A percentile compares a stretch with the other conserved stretches of the same genome.
phyloP scores from a whole-genome alignment of 2,888 invertebrate species.

The Dilophus febrilis region DNA sequence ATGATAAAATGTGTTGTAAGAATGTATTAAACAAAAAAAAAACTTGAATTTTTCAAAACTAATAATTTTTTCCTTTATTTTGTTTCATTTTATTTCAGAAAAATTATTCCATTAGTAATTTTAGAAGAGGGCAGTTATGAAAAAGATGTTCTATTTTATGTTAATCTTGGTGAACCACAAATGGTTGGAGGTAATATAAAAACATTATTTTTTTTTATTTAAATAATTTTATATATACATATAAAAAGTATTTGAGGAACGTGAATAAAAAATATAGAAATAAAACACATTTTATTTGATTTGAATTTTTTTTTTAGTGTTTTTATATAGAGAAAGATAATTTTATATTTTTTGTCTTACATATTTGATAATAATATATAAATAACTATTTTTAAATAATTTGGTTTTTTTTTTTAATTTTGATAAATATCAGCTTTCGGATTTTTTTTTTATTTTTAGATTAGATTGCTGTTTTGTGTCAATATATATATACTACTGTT shows the following conservation, averaged over 20 bases:
- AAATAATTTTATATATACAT: neutral
- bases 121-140: conserved; percentile 97
- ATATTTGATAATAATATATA: no score
- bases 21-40: no score
- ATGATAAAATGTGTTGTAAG: no score
- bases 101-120: conserved; percentile 69
- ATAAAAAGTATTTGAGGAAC: neutral
- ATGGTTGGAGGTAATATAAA: conserved; percentile 63
- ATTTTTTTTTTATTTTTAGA: conserved; percentile 16
- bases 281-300: neutral
- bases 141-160: conserved; percentile 84
- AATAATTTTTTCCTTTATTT: no score
- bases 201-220: neutral
- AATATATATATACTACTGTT: conserved; percentile 23
- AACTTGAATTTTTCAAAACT: no score
- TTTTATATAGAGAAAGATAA: no score
- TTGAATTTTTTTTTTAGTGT: no score
- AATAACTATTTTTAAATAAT: conserved; percentile 9
- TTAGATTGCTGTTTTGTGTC: conserved; percentile 10
- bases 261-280: neutral
- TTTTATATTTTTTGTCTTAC: no score
- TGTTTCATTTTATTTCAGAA: conserved; percentile 47
- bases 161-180: conserved; percentile 79
- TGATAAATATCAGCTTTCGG: conserved; percentile 6
- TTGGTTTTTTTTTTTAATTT: conserved; percentile 5